Evolutionary conservation across 2,888 invertebrate species (phyloP), one percentile per base, ranked within the genome.

Genomic region (Athalia circularis): DNA sequence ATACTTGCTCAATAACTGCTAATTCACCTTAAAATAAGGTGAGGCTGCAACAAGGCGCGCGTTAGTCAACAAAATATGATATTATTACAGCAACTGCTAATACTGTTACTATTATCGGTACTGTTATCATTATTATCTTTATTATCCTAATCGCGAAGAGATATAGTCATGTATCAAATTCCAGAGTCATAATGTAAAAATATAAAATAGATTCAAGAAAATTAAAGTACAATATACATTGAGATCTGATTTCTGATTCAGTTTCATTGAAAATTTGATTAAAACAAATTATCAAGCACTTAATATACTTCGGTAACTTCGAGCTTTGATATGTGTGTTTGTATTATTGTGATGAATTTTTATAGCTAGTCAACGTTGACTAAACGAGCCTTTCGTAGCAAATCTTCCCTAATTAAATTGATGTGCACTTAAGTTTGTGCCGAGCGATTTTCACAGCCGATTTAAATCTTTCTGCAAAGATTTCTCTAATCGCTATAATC

Each of bases 1-100:
- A 64, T 72, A 72, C 72, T 57, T 72, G 72, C 72, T 72, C 72
- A 72, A 72, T 70, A 70, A 70, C 54, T 70, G 70, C 70, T 70
- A 29, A 29, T 70, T 70, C 70, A 70, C 54, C 70, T 47, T 67
- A 50, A 62, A 13, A 72, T 72, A 48, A 11, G 57, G 72, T 59
- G 72, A 59, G 47, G 72, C 47, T 72, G 59, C 72, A 15, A 72
- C 57, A 72, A 59, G 59, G 59, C 72, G 45, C 62, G 9, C 72
- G 72, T 54, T 68, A 72, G 72, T 45, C 72, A 72, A 72, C 61
- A 45, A 47, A 59, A 57, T 59, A 57, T 59, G 48, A 72, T 72
- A 45, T 57, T 72, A 72, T 50, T 59, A 59, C 65, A 47, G 59
- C 59, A 45, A 72, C 61, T 68, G 9, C 54, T 54, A 54, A 54